Evolutionary conservation across 23 tunicate genomes (phyloP).

Genomic region (Clavelina lepadiformis): DNA sequence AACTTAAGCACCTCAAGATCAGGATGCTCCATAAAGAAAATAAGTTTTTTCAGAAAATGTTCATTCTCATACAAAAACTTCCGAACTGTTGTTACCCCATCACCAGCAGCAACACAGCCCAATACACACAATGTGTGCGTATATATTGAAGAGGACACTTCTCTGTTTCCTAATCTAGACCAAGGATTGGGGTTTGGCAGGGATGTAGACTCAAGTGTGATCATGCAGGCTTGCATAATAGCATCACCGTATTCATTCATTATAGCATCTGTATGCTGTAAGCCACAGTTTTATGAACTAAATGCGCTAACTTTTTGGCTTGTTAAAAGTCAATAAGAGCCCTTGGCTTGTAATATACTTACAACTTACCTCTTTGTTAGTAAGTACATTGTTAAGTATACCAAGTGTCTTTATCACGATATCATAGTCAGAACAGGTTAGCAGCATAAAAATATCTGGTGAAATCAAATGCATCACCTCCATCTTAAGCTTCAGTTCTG

Average conservation of each 20-base stretch:
- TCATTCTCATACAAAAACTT: constrained; percentile 43
- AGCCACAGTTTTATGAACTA: not conserved
- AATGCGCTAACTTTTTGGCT: too few relatives aligned
- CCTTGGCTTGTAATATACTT: not conserved
- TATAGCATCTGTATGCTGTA: constrained; percentile 32
- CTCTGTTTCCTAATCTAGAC: not conserved
- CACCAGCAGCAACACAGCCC: constrained; percentile 54
- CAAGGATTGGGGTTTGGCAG: not conserved
- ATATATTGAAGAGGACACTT: constrained; percentile 3
- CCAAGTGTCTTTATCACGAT: constrained; percentile 55
- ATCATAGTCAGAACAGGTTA: constrained; percentile 31
- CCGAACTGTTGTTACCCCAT: constrained; percentile 27
- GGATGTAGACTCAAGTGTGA: constrained; percentile 30
- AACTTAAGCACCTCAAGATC: constrained; percentile 26
- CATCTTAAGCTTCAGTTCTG: constrained; percentile 25
- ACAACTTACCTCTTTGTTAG: constrained; percentile 20
- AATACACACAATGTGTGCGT: constrained; percentile 52
- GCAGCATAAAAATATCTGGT: constrained; percentile 36
- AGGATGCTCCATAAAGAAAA: constrained; percentile 19
- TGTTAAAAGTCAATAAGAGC: too few relatives aligned
- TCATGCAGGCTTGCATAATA: constrained; percentile 65
- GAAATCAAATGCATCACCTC: constrained; percentile 41
- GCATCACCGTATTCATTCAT: constrained; percentile 51
- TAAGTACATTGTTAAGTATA: constrained; percentile 43
- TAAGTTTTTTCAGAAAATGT: constrained; percentile 31